phyloP scores from a whole-genome alignment of 2,113 vertebrate genomes.

The Pitta sordida region DNA sequence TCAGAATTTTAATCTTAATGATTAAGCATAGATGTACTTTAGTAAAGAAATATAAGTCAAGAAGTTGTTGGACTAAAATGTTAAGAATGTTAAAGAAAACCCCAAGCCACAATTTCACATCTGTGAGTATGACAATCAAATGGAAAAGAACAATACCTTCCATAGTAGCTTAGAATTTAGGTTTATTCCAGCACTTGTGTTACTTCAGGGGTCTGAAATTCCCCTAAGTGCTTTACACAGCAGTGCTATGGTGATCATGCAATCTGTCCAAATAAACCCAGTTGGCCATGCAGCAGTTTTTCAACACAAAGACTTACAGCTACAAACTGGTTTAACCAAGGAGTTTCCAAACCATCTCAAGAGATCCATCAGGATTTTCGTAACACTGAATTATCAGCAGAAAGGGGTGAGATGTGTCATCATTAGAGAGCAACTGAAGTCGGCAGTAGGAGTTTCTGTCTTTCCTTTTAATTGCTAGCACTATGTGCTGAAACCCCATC shows the following conservation, averaged over 20 bases:
- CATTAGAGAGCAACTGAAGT: neutral
- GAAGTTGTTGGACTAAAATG: neutral
- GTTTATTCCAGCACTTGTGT: neutral
- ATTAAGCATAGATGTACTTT: conserved; percentile 2
- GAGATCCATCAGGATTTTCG: neutral
- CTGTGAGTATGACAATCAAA: neutral
- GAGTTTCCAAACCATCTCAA: neutral
- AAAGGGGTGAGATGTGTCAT: neutral
- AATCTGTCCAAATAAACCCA: neutral
- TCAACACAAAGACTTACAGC: neutral
- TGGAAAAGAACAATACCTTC: neutral
- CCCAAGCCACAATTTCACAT: neutral
- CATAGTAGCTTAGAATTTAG: neutral
- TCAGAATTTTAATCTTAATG: neutral
- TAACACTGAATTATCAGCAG: neutral
- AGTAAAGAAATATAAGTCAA: neutral
- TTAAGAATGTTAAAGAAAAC: neutral
- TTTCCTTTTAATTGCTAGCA: neutral
- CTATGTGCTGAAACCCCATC: neutral
- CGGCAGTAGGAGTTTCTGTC: neutral
- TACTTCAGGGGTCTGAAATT: neutral
- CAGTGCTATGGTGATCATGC: neutral
- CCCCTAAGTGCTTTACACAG: neutral
- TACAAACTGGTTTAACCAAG: neutral
- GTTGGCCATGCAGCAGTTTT: neutral